Evolutionary conservation across 1,140 invertebrate genomes (phyloP), one percentile per base, ranked within the genome.

Genomic region (Bombus picipes): DNA sequence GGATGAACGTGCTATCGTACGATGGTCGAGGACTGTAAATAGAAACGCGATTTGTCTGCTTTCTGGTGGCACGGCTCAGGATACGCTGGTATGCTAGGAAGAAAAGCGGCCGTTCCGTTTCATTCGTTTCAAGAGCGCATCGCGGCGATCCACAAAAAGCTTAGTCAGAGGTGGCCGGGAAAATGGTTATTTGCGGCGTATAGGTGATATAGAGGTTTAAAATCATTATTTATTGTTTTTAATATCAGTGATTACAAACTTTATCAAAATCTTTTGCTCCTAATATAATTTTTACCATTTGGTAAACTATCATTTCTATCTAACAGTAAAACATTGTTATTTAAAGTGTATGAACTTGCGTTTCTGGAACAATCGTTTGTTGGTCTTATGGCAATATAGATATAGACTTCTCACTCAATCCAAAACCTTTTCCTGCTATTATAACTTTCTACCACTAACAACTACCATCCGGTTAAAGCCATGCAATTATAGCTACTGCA

Each of bases 1-100:
- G 47, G 66, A 71, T 77, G 62, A 37, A 41, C 43, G 34, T 47
- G 43, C 28, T 65, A 57, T 70, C 34, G 47, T 9, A 34, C 10
- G 32, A 53, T 10, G 53, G 37, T 34, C 65, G 65, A 10, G 8
- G 3, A 28, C 62, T 68, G 37, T 77, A 66, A 83, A 83, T 83
- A 68, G 62, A 76, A 39, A 18, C 43, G 34, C 41, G 62, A 77
- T 68, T 68, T 41, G 43, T 66, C 75, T 41, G 41, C 34, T 47
- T 47, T 74, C 72, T 18, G 66, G 9, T 34, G 34, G 22, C 25
- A 18, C 0, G 34, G 28, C 22, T 70, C 34, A n/a, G 28, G 25
- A 5, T 57, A 59, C 12, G 22, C 13, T 12, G 75, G 53, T 62
- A 39, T 41, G n/a, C 39, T 6, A 22, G 39, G 2, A 13, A 57